A percentile compares a stretch with the other conserved stretches of the same genome.
phyloP scores from a whole-genome alignment of 2,888 invertebrate species.

The Clunio marinus region DNA sequence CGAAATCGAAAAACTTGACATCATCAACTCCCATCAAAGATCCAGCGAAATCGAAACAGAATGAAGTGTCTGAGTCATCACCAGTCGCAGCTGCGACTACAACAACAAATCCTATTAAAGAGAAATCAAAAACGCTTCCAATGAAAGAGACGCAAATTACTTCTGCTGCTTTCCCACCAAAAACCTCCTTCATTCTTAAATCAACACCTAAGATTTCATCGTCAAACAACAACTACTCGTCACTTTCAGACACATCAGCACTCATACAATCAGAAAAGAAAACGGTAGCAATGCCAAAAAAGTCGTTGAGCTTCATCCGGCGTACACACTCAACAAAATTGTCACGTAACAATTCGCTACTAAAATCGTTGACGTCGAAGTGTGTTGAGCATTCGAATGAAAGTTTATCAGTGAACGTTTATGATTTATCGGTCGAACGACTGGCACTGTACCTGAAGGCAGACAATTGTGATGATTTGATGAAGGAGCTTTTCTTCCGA shows the following conservation, averaged over 20 bases:
- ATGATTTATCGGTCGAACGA: slow-evolving; percentile 49
- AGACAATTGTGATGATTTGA: slow-evolving; percentile 47
- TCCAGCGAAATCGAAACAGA: slow-evolving; percentile 52
- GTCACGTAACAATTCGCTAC: slow-evolving; percentile 62
- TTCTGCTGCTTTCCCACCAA: slow-evolving; percentile 51
- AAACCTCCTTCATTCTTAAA: slow-evolving; percentile 50
- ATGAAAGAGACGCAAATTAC: background rate
- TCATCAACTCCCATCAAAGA: slow-evolving; percentile 51
- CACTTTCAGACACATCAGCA: background rate
- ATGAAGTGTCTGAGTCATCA: no score
- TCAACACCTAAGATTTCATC: slow-evolving; percentile 46
- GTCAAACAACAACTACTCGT: slow-evolving; percentile 41
- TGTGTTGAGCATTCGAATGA: slow-evolving; percentile 54
- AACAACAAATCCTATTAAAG: slow-evolving; percentile 50
- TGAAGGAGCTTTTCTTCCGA: slow-evolving; percentile 40
- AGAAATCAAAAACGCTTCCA: slow-evolving; percentile 61
- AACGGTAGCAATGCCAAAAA: slow-evolving; percentile 52
- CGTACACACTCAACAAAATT: slow-evolving; percentile 70
- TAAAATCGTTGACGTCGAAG: slow-evolving; percentile 57
- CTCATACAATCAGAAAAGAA: slow-evolving; percentile 39
- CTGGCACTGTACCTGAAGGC: slow-evolving; percentile 49
- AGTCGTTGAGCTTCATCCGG: slow-evolving; percentile 62
- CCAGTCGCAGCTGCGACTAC: slow-evolving; percentile 50
- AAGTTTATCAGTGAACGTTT: slow-evolving; percentile 51
- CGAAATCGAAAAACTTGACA: slow-evolving; percentile 41